Evolutionary conservation across 1,140 invertebrate species (phyloP).

Genomic region (Probaryconus sp.): DNA sequence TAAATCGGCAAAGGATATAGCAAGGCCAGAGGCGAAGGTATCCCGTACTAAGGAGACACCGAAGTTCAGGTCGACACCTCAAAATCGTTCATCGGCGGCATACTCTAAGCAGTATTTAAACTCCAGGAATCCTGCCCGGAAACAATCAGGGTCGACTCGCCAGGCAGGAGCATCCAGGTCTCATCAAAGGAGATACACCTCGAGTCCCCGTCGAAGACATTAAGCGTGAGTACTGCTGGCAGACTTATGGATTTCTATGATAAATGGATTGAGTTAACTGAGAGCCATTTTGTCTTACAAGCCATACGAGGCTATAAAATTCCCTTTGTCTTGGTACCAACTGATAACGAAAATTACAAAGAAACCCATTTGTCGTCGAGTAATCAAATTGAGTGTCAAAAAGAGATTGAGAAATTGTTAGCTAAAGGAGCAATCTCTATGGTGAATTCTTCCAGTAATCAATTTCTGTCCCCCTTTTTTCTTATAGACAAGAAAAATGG

Average conservation of each 20-base stretch:
- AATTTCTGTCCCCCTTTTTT: slow-evolving; percentile 41
- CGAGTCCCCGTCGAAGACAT: slow-evolving; percentile 7
- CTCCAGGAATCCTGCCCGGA: too few species aligned
- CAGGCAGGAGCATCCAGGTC: too few species aligned
- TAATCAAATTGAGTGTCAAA: not conserved
- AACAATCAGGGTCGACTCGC: too few species aligned
- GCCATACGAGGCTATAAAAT: slow-evolving; percentile 23
- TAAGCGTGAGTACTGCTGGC: slow-evolving; percentile 12
- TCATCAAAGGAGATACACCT: too few species aligned
- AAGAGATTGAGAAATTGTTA: not conserved
- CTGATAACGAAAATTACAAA: not conserved
- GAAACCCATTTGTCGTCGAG: not conserved
- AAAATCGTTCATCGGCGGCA: too few species aligned
- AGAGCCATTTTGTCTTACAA: not conserved
- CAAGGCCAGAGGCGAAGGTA: too few species aligned
- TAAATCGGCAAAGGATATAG: too few species aligned
- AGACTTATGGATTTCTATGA: slow-evolving; percentile 1
- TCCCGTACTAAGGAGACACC: too few species aligned
- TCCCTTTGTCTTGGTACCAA: not conserved
- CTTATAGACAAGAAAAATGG: slow-evolving; percentile 50
- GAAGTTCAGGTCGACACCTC: too few species aligned
- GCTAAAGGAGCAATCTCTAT: not conserved
- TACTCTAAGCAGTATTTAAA: too few species aligned
- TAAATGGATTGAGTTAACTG: slow-evolving; percentile 1
- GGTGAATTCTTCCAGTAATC: not conserved